phyloP scores from a whole-genome alignment of 2,888 invertebrate species.

The Anticlea derivata region DNA sequence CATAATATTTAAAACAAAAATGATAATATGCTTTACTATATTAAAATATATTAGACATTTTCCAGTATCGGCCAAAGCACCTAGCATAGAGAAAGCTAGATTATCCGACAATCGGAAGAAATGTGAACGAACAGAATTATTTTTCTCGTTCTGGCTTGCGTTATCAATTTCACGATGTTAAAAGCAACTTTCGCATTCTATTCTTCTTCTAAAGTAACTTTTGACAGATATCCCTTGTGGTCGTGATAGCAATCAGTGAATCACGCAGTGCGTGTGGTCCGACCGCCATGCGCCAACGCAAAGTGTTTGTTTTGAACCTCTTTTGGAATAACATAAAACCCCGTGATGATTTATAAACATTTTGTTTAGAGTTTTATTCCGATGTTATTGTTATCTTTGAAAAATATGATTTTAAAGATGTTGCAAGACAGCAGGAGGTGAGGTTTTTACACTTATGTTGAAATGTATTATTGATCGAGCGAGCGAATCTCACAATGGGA shows the following conservation, averaged over 20 bases:
- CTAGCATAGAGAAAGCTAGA: too few species aligned
- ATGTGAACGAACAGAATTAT: too few species aligned
- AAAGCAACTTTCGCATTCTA: too few species aligned
- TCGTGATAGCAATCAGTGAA: slow-evolving; percentile 43
- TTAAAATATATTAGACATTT: too few species aligned
- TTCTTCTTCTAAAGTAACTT: slow-evolving; percentile 5
- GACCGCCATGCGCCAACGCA: slow-evolving; percentile 29
- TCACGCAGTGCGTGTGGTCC: slow-evolving; percentile 58
- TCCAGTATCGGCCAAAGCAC: too few species aligned
- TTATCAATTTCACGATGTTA: neutral
- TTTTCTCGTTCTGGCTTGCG: neutral
- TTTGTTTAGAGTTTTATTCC: slow-evolving; percentile 41
- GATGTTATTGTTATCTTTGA: slow-evolving; percentile 25
- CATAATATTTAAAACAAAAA: too few species aligned
- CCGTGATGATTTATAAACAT: slow-evolving; percentile 45
- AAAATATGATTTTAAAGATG: slow-evolving; percentile 13
- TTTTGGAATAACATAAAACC: slow-evolving; percentile 49
- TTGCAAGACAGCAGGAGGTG: slow-evolving; percentile 1
- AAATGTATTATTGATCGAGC: too few species aligned
- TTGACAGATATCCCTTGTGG: slow-evolving; percentile 34
- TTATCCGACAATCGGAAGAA: too few species aligned
- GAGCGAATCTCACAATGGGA: too few species aligned
- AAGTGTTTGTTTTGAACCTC: slow-evolving; percentile 50
- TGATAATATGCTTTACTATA: too few species aligned
- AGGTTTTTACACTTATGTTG: slow-evolving; percentile 3